phyloP scores from a whole-genome alignment of 2,113 vertebrate species.

The Daphoenositta chrysoptera region DNA sequence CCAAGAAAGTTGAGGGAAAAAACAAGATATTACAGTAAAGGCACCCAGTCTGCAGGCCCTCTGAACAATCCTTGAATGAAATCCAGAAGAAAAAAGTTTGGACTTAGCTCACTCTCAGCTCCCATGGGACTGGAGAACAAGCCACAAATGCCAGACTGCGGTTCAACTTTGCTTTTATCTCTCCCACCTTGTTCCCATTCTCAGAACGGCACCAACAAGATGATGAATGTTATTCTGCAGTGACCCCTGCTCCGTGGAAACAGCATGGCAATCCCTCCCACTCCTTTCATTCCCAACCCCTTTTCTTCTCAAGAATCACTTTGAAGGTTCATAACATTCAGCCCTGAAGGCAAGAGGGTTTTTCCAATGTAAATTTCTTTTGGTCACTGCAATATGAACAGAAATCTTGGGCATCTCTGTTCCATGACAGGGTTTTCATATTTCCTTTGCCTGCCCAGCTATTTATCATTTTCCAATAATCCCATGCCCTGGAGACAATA shows the following conservation, averaged over 20 bases:
- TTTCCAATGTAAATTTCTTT: conserved; percentile 72
- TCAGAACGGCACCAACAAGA: conserved; percentile 11
- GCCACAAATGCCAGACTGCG: not conserved
- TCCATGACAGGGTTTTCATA: conserved; percentile 68
- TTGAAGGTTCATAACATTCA: conserved; percentile 67
- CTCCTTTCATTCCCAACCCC: conserved; percentile 1
- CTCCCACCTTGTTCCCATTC: conserved; percentile 52
- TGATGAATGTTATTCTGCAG: conserved; percentile 53
- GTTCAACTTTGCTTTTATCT: conserved; percentile 40
- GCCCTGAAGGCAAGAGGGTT: conserved; percentile 54
- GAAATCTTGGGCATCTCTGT: conserved; percentile 53
- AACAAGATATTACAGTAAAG: conserved; percentile 8
- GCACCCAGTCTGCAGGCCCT: not conserved
- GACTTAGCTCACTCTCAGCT: not conserved
- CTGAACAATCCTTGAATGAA: conserved; percentile 11
- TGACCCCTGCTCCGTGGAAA: conserved; percentile 5
- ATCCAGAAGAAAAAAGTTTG: conserved; percentile 20
- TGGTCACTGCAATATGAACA: conserved; percentile 47
- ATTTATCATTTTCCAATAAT: conserved; percentile 89
- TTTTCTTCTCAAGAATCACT: conserved; percentile 46
- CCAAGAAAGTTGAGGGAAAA: not conserved
- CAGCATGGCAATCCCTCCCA: conserved; percentile 36
- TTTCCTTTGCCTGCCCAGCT: conserved; percentile 67
- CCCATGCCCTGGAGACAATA: conserved; percentile 75
- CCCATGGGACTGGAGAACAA: not conserved